These are phyloP conservation scores for Zeugodacus cucurbitae DNA, from an alignment of 1,140 invertebrate species.

Conservation along the genomic window DNA sequence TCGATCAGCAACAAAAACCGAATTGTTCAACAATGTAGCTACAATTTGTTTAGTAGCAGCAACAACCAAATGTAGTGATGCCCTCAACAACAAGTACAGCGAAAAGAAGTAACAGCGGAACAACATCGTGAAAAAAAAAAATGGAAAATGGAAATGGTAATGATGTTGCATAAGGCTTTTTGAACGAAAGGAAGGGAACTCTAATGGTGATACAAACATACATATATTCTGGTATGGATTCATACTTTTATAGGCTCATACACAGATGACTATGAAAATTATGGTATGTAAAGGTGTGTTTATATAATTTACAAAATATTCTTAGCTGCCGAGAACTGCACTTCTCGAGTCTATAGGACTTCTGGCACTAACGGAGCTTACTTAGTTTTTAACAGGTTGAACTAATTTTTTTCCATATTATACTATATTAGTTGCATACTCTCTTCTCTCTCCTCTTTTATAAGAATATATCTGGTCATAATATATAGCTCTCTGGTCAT, in stretches of 20 bases:
- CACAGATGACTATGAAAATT: background rate
- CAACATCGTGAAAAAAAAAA: background rate
- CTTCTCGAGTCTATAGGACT: too few relatives aligned
- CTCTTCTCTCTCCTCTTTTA: too few relatives aligned
- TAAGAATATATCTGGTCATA: too few relatives aligned
- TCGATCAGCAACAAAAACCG: conserved; percentile 66
- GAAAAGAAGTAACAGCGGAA: background rate
- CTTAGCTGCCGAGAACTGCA: too few relatives aligned
- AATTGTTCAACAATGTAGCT: conserved; percentile 44
- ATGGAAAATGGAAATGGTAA: background rate
- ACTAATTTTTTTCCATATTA: too few relatives aligned
- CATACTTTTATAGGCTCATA: background rate
- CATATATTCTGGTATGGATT: background rate
- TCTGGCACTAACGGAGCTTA: too few relatives aligned
- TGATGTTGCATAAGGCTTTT: background rate
- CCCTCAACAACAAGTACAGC: conserved; percentile 40
- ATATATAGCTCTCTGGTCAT: too few relatives aligned
- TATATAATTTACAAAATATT: background rate
- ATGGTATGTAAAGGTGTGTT: background rate
- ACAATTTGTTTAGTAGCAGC: conserved; percentile 25
- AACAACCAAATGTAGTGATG: conserved; percentile 11
- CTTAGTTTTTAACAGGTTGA: too few relatives aligned
- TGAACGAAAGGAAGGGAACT: background rate
- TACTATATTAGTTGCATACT: too few relatives aligned
- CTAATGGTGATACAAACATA: background rate